A percentile compares a stretch with the other conserved stretches of the same genome.
These are phyloP conservation scores for Thymelicus sylvestris DNA, from an alignment of 2,888 invertebrate genomes.

Conservation along the genomic window DNA sequence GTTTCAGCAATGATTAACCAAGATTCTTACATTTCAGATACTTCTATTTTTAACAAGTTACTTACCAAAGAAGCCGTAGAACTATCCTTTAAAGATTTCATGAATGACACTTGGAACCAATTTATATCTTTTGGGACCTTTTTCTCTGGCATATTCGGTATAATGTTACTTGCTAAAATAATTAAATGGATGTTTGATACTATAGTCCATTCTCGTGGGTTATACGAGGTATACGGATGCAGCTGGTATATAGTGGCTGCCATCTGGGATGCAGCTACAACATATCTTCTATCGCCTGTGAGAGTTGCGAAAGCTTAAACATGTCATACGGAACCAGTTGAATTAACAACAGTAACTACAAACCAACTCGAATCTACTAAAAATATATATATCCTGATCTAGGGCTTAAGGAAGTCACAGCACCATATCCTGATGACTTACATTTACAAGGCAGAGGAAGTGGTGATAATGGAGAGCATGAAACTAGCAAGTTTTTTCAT, in stretches of 20 bases:
- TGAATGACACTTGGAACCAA: neutral
- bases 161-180: neutral
- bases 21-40: neutral
- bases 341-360: too few relatives aligned
- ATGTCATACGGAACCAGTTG: too few relatives aligned
- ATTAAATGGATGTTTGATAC: neutral
- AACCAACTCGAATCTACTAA: too few relatives aligned
- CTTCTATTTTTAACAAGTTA: neutral
- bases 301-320: too few relatives aligned
- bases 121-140: neutral
- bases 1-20: neutral
- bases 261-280: too few relatives aligned
- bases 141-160: neutral
- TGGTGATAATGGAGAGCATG: too few relatives aligned
- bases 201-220: neutral
- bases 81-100: neutral
- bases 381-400: too few relatives aligned
- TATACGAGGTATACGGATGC: neutral
- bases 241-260: neutral
- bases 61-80: conserved; percentile 1
- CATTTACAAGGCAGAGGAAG: too few relatives aligned
- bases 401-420: too few relatives aligned
- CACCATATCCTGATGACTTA: too few relatives aligned
- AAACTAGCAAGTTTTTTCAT: too few relatives aligned
- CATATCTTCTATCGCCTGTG: too few relatives aligned